Conservation (phyloP, 2,113 vertebrate genomes). For the Salvator merianae region DNA sequence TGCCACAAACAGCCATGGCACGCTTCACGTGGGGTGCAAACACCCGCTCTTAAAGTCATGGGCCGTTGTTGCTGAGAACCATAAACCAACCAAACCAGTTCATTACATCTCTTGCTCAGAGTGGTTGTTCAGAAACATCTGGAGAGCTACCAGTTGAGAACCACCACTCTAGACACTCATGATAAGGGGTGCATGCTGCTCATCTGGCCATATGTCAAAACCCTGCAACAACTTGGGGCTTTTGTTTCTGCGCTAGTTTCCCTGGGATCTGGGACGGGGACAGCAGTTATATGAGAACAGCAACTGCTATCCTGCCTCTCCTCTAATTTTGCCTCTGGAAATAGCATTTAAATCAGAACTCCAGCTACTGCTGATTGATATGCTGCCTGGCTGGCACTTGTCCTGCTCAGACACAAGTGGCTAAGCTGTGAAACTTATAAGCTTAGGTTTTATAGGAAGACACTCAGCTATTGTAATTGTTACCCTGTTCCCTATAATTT, state of each 20-base stretch:
- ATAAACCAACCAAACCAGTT: too few species aligned
- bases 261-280: neutral
- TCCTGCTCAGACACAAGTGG: neutral
- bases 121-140: neutral
- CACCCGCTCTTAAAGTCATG: too few species aligned
- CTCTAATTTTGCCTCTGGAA: neutral
- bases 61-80: too few species aligned
- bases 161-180: rapidly evolving
- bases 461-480: slow-evolving; percentile 7
- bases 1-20: too few species aligned
- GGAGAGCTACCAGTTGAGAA: too few species aligned
- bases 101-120: too few species aligned
- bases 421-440: neutral
- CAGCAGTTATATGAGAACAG: neutral
- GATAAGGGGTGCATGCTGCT: neutral
- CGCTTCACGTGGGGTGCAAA: too few species aligned
- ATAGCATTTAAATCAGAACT: neutral
- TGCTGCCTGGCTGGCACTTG: neutral
- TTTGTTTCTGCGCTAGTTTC: neutral
- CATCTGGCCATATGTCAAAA: neutral
- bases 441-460: neutral
- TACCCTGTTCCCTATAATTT: slow-evolving; percentile 11
- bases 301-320: neutral
- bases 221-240: neutral
- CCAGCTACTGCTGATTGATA: neutral